phyloP scores from a whole-genome alignment of 1,140 invertebrate species.

The Eumaeus atala region DNA sequence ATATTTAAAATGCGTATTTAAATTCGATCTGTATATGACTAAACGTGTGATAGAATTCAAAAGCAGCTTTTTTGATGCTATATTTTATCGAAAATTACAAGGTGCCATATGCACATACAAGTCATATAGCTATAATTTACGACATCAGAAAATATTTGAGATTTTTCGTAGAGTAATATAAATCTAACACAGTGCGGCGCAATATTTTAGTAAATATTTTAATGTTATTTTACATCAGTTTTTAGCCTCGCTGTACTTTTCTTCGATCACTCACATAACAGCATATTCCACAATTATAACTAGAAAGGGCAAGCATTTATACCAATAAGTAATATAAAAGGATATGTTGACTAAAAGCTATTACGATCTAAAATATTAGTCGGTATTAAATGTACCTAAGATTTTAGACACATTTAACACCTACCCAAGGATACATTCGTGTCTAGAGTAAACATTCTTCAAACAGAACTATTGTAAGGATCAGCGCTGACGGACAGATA shows the following conservation, averaged over 20 bases:
- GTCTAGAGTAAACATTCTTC: no score
- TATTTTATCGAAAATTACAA: constrained; percentile 1
- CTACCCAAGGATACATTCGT: neutral
- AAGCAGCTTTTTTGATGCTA: constrained; percentile 6
- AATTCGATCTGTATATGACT: constrained; percentile 5
- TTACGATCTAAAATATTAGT: neutral
- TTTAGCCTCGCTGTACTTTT: neutral
- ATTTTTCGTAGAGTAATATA: constrained; percentile 1
- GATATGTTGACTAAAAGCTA: constrained; percentile 9
- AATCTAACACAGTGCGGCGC: constrained; percentile 3
- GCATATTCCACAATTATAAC: no score
- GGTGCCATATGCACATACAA: neutral
- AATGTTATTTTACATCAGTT: neutral
- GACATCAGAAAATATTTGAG: constrained; percentile 3
- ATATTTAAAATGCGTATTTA: constrained; percentile 6
- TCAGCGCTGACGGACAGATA: no score
- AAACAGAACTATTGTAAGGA: no score
- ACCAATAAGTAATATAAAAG: neutral
- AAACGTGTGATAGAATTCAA: neutral
- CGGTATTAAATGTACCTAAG: neutral
- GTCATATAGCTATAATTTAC: neutral
- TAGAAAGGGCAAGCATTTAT: constrained; percentile 5
- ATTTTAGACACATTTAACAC: constrained; percentile 1
- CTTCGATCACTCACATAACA: no score
- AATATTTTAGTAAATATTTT: neutral